Evolutionary conservation across 2,113 vertebrate genomes (phyloP), one percentile per base, ranked within the genome.

Genomic region (Orcinus orca): DNA sequence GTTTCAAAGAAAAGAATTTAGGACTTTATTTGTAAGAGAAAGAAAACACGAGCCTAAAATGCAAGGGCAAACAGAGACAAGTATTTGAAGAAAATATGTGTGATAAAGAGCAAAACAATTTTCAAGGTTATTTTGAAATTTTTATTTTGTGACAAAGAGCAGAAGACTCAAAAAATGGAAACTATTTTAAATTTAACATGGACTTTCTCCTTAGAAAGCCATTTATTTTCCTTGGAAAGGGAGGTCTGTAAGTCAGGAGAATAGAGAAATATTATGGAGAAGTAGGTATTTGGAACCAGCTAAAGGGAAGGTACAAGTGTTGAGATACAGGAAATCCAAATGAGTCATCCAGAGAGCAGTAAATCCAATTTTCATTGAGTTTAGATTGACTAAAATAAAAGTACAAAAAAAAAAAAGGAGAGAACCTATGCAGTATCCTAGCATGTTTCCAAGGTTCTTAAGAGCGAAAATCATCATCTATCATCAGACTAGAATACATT

Each of bases 291-390:
- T 94, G n/a, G 47, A 96, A 88, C 23, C 44, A 76, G 88, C 26
- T 70, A 26, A 62, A 88, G 7, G 18, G 38, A 55, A 68, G 4
- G 26, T 76, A 6, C 14, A 67, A 95, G n/a, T 17, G 17, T 21
- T 33, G 31, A 97, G 70, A 31, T 44, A 50, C 5, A 81, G 44
- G 63, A 85, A 96, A 95, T 53, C 50, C 53, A 93, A 83, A 67
- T 26, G 18, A 84, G 8, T 3, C 90, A 23, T 26, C 6, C 29
- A 87, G 79, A 70, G 15, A 82, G 7, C 44, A 84, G 38, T 65
- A 81, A 90, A 95, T 87, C 12, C 33, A 90, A 47, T 86, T 95
- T 91, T 77, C 23, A 53, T 31, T 62, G 26, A 83, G 79, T 90
- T 87, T 62, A 88, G 31, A 76, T 29, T 62, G 4, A 33, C 0